phyloP scores from a whole-genome alignment of 2,888 invertebrate species.

The Amphipyra berbera region DNA sequence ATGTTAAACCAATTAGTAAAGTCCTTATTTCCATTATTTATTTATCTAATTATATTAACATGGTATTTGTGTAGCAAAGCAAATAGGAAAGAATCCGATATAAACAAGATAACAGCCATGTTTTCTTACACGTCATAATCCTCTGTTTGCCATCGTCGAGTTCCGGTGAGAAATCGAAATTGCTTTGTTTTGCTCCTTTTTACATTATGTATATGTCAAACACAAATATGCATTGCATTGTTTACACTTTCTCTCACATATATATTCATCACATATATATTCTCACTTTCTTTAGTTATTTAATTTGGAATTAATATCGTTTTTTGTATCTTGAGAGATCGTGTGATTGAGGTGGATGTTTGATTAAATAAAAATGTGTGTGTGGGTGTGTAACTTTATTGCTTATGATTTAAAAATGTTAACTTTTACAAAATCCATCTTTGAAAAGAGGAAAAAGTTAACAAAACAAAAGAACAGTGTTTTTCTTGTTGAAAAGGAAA shows the following conservation, averaged over 20 bases:
- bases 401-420: too few relatives aligned
- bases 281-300: conserved; percentile 28
- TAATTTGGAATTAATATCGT: not conserved
- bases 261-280: too few relatives aligned
- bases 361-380: not conserved
- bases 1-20: too few relatives aligned
- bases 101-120: conserved; percentile 77
- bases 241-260: conserved; percentile 60
- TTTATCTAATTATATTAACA: conserved; percentile 15
- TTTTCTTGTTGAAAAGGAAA: too few relatives aligned
- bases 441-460: conserved; percentile 24
- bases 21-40: too few relatives aligned
- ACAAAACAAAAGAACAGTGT: conserved; percentile 26
- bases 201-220: conserved; percentile 48
- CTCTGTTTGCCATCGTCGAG: conserved; percentile 72
- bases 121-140: conserved; percentile 83
- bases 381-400: too few relatives aligned
- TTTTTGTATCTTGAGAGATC: too few relatives aligned
- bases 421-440: conserved; percentile 18
- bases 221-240: conserved; percentile 5
- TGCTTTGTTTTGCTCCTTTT: conserved; percentile 80
- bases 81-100: conserved; percentile 67
- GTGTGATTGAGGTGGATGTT: too few relatives aligned
- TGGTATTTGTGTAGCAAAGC: conserved; percentile 65
- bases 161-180: conserved; percentile 76